Evolutionary conservation across 2,797 vertebrate species (phyloP), one percentile per base, ranked within the genome.

Genomic region (Neoniphon sammara): DNA sequence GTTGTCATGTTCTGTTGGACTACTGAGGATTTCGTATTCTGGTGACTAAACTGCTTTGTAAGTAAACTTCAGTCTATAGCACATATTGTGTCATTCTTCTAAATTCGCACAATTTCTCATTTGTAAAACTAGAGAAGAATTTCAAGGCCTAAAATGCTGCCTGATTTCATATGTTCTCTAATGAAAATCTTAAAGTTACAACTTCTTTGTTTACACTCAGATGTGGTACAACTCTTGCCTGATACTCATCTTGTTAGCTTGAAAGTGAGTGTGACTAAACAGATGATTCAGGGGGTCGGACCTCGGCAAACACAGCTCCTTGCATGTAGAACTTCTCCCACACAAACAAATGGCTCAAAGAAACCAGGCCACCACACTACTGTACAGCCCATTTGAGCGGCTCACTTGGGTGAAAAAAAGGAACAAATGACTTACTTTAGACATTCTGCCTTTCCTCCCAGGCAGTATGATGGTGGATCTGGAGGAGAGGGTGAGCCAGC

Each of bases 391-490:
- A 8, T 34, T 34, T 34, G 31, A 44, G 42, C 14, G 42, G 12
- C 15, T 44, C 8, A 7, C 11, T 11, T 39, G 31, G 5, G 5
- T 34, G 31, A 34, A 34, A 34, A 31, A 15, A 44, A 44, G 25
- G 14, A 14, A 25, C 39, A 14, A 46, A 23, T 25, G 34, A 17
- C 44, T 49, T 55, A 46, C 12, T 12, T 34, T 64, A 36, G 10
- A 4, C 14, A 2, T 53, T 12, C 18, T 20, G 15, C 61, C 52
- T 58, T 31, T 18, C 30, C 78, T 71, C 70, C 8, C 89, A 99
- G 98, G 98, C 69, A 93, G 92, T 64, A 99, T 99, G 98, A 98
- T 98, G 96, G 68, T 97, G 66, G 95, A 98, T 66, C 94, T 99
- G 81, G 93, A 96, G 86, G 94, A 97, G 81, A 93, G 61, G 58